phyloP scores from a whole-genome alignment of 2,113 vertebrate genomes.

The Pogona vitticeps region DNA sequence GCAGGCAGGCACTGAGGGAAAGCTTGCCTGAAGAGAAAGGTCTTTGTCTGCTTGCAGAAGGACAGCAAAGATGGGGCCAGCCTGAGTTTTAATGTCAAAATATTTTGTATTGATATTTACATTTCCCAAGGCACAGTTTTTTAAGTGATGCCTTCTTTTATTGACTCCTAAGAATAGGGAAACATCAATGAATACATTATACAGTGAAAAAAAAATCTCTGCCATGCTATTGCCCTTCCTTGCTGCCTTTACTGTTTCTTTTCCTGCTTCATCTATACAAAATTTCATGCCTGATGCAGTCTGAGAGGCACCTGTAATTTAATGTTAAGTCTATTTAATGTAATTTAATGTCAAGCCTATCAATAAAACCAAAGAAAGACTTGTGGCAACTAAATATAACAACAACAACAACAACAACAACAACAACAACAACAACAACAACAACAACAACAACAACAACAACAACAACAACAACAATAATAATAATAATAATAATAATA shows the following conservation, averaged over 20 bases:
- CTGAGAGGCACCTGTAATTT: background rate
- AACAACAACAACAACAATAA: too few species aligned
- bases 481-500: too few species aligned
- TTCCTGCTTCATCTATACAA: background rate
- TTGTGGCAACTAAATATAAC: too few species aligned
- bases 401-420: too few species aligned
- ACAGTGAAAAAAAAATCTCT: background rate
- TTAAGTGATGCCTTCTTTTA: background rate
- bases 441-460: too few species aligned
- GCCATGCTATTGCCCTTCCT: too few species aligned
- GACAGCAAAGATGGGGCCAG: too few species aligned
- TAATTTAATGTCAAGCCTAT: background rate
- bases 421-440: too few species aligned
- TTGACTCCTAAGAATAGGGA: background rate
- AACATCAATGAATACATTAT: background rate
- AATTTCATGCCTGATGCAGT: background rate
- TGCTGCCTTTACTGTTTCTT: background rate
- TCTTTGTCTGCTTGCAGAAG: too few species aligned
- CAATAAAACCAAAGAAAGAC: background rate
- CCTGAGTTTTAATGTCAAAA: accelerated
- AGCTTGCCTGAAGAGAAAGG: too few species aligned
- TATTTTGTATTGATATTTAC: background rate
- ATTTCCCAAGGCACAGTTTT: background rate
- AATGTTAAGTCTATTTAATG: background rate
- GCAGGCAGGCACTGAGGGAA: too few species aligned